phyloP scores from a whole-genome alignment of 1,140 invertebrate species.

The Stegodyphus dumicola region DNA sequence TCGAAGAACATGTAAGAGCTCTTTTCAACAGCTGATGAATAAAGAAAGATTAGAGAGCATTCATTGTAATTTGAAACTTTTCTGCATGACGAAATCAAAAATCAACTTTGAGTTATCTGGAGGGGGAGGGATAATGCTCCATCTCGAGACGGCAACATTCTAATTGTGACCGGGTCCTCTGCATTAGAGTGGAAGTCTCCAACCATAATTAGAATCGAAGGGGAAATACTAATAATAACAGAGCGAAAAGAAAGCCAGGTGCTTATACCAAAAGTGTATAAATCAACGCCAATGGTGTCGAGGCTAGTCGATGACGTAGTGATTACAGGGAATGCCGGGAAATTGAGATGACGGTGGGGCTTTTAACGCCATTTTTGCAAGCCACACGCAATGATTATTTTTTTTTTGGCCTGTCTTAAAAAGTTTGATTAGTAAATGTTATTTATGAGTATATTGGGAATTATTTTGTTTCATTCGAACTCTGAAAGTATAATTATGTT shows the following conservation, averaged over 20 bases:
- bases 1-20: no score
- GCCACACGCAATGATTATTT: neutral
- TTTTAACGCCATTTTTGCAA: conserved; percentile 41
- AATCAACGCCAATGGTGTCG: conserved; percentile 56
- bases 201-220: conserved; percentile 30
- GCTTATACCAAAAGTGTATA: conserved; percentile 36
- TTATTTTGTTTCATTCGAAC: neutral
- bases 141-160: no score
- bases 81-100: no score
- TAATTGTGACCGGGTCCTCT: neutral
- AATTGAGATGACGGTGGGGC: conserved; percentile 21
- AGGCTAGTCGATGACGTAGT: conserved; percentile 53
- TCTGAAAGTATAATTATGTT: conserved; percentile 27
- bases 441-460: conserved; percentile 1
- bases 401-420: neutral
- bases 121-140: no score
- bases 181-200: conserved; percentile 10
- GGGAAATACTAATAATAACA: neutral
- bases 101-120: no score
- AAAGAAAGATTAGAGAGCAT: no score
- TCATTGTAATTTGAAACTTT: no score
- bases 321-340: conserved; percentile 50
- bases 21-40: no score
- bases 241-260: conserved; percentile 11
- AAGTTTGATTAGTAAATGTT: conserved; percentile 35